phyloP scores from a whole-genome alignment of 1,140 invertebrate species.

The Pararge aegeria region DNA sequence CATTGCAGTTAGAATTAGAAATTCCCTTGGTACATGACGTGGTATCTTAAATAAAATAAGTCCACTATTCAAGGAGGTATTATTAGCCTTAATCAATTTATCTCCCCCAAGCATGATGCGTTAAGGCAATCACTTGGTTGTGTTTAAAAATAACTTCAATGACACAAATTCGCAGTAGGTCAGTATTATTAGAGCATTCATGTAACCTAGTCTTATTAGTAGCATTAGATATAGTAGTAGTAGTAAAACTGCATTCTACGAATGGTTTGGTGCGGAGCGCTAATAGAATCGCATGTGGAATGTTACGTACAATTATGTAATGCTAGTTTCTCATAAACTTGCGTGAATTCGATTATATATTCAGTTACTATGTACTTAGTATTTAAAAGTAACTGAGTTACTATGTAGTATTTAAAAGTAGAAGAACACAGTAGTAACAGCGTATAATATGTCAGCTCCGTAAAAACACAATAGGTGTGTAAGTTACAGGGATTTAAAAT shows the following conservation, averaged over 20 bases:
- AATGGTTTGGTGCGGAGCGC: neutral
- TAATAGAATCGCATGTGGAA: conserved; percentile 4
- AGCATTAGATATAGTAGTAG: no score
- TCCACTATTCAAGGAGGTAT: conserved; percentile 19
- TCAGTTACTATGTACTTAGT: neutral
- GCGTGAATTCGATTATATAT: neutral
- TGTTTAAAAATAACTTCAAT: conserved; percentile 36
- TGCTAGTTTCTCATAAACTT: conserved; percentile 1
- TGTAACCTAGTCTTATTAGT: conserved; percentile 12
- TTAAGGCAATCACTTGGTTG: conserved; percentile 25
- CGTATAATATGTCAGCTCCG: no score
- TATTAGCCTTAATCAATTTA: conserved; percentile 32
- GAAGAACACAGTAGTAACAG: no score
- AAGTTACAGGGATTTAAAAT: no score
- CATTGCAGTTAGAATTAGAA: no score
- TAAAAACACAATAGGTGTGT: no score
- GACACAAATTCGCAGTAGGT: conserved; percentile 31
- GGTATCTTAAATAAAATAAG: neutral
- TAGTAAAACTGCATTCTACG: conserved; percentile 13
- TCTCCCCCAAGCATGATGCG: conserved; percentile 31
- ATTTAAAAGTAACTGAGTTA: no score
- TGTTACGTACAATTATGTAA: conserved; percentile 4
- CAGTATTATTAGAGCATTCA: conserved; percentile 26
- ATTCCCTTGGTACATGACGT: no score
- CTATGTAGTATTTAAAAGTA: no score